Evolutionary conservation across 2,888 invertebrate species (phyloP).

Genomic region (Lasiommata megera): DNA sequence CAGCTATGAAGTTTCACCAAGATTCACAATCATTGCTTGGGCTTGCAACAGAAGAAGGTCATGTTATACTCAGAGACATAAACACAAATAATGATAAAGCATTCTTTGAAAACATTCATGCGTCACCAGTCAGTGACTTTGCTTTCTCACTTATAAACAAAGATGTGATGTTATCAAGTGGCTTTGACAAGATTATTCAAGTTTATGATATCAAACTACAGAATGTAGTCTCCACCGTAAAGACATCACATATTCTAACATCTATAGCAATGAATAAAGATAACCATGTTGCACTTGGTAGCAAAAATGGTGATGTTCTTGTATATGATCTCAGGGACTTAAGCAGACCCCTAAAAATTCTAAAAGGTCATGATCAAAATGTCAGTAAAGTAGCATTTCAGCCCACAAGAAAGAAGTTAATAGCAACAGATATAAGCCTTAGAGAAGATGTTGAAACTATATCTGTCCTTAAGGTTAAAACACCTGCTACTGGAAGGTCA

Average conservation of each 20-base stretch:
- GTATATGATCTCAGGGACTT: slow-evolving; percentile 81
- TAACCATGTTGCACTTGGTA: slow-evolving; percentile 77
- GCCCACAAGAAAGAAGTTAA: slow-evolving; percentile 53
- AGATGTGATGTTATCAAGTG: slow-evolving; percentile 79
- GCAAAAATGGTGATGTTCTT: slow-evolving; percentile 76
- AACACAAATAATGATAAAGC: slow-evolving; percentile 71
- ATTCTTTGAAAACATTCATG: slow-evolving; percentile 75
- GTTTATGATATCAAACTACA: slow-evolving; percentile 79
- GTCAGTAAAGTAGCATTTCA: slow-evolving; percentile 74
- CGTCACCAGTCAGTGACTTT: slow-evolving; percentile 80
- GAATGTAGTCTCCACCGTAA: slow-evolving; percentile 67
- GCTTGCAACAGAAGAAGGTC: slow-evolving; percentile 77
- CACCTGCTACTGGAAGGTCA: slow-evolving; percentile 52
- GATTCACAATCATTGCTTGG: slow-evolving; percentile 68
- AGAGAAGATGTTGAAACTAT: slow-evolving; percentile 59
- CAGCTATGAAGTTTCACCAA: slow-evolving; percentile 74
- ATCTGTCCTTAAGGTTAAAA: slow-evolving; percentile 46
- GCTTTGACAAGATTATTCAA: slow-evolving; percentile 79
- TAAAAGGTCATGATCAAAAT: slow-evolving; percentile 75
- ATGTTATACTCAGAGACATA: slow-evolving; percentile 67
- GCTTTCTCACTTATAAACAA: slow-evolving; percentile 78
- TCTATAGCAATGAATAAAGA: slow-evolving; percentile 67
- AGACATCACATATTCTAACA: slow-evolving; percentile 62
- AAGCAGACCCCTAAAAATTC: slow-evolving; percentile 62
- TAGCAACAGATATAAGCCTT: slow-evolving; percentile 64